Evolutionary conservation across 2,113 vertebrate genomes (phyloP).

Genomic region (human (Homo sapiens)): DNA sequence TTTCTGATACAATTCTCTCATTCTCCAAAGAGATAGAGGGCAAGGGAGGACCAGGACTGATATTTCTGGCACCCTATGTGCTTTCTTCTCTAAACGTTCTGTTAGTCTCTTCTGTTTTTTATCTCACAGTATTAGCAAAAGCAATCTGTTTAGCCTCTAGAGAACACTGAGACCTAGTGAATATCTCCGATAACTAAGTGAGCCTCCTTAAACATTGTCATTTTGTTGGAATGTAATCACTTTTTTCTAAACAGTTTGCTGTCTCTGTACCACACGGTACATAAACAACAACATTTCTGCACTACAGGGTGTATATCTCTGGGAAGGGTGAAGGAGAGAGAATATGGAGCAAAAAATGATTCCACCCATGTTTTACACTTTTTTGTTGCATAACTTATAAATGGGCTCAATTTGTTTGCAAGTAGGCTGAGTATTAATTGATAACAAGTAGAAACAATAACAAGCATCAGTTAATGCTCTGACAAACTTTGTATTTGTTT

Average conservation of each 20-base stretch:
- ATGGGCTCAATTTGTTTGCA: not conserved
- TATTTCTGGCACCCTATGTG: not conserved
- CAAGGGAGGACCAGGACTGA: not conserved
- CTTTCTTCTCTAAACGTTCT: not conserved
- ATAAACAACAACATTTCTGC: not conserved
- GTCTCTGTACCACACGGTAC: not conserved
- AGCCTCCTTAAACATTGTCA: not conserved
- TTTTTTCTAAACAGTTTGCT: not conserved
- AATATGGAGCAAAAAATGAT: not conserved
- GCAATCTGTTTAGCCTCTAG: not conserved
- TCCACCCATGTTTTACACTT: not conserved
- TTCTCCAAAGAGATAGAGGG: not conserved
- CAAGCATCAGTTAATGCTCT: not conserved
- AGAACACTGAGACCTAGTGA: not conserved
- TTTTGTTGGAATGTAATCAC: not conserved
- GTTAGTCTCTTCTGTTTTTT: not conserved
- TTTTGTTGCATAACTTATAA: not conserved
- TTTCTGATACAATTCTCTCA: not conserved
- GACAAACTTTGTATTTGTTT: not conserved
- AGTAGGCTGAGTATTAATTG: not conserved
- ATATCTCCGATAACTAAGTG: not conserved
- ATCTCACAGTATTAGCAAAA: not conserved
- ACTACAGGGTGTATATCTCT: too few relatives aligned
- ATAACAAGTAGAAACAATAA: not conserved
- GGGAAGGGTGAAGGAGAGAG: accelerated